These are phyloP conservation scores for Drosophila incognita DNA, from an alignment of 2,888 invertebrate genomes.

Conservation along the genomic window DNA sequence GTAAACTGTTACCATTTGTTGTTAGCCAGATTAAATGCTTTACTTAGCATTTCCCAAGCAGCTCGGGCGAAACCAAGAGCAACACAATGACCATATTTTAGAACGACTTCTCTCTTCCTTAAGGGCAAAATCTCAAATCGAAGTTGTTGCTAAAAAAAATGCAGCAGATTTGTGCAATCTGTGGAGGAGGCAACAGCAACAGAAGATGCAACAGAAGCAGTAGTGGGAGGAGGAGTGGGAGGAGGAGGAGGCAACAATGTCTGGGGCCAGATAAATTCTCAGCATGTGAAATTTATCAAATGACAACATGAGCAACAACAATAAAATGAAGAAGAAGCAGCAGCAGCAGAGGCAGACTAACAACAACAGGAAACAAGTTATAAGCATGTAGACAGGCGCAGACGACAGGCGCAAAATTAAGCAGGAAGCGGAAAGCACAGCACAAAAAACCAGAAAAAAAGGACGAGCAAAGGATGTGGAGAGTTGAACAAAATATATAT, in stretches of 20 bases:
- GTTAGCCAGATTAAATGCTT: not conserved
- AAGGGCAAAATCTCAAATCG: conserved; percentile 37
- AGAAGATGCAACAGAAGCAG: not conserved
- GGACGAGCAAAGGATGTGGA: conserved; percentile 15
- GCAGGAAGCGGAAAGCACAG: conserved; percentile 57
- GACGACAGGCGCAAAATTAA: conserved; percentile 77
- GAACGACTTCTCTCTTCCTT: conserved; percentile 6
- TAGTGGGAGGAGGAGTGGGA: not conserved
- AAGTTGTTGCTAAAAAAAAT: conserved; percentile 38
- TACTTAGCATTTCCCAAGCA: conserved; percentile 10
- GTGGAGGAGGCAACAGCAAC: conserved; percentile 10
- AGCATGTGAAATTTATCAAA: conserved; percentile 77
- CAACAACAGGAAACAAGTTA: conserved; percentile 75
- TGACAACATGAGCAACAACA: conserved; percentile 57
- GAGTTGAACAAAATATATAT: not conserved
- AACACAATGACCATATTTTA: conserved; percentile 11
- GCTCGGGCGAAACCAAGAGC: not conserved
- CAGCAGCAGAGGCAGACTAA: conserved; percentile 13
- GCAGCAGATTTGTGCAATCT: conserved; percentile 60
- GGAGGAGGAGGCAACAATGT: conserved; percentile 33
- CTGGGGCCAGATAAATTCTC: conserved; percentile 66
- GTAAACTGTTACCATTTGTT: not conserved
- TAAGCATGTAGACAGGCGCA: conserved; percentile 78
- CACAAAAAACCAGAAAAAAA: conserved; percentile 6
- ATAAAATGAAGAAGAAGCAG: conserved; percentile 10